Evolutionary conservation across 2,888 invertebrate genomes (phyloP), one percentile per base, ranked within the genome.

Genomic region (Limnephilus lunatus): DNA sequence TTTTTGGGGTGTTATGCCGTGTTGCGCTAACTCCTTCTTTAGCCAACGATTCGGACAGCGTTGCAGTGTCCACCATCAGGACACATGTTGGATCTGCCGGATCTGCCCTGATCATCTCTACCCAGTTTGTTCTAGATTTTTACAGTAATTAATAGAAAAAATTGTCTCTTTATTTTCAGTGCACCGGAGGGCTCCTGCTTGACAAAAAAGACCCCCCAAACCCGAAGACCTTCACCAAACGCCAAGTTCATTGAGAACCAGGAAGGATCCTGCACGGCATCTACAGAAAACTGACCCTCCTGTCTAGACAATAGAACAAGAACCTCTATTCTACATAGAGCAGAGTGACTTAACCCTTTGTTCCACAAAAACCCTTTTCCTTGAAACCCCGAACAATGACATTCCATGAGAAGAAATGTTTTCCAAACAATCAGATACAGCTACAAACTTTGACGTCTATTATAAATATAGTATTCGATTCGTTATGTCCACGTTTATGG

Each of bases 121-220:
- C 12, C 12, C 2, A 11, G 11, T 11, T 9, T 44, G 44, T 15
- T 68, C 53, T 68, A 68, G 53, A 68, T 19, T 68, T 25, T 19
- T 68, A 3, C 5, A 5, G 53, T 3, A 68, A 19, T 68, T 25
- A 25, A 25, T 39, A 11, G 39, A 68, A 19, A 25, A 19, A 5
- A 7, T 9, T 31, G 19, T 25, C 39, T 3, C 48, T 32, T 89
- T 81, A 81, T 48, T 90, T 90, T 19, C 48, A 90, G 82, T 31
- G 48, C 35, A 31, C 15, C 82, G 12, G 82, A 90, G 30, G 14
- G 90, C 32, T 19, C 35, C 39, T 32, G 31, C 31, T 30, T 85
- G 44, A n/a, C 48, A 12, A 44, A 81, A n/a, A 91, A 91, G 12
- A 91, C 92, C 12, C 91, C 91, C 90, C 48, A 14, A 91, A 92